Evolutionary conservation across 1,140 invertebrate species (phyloP), one percentile per base, ranked within the genome.

Genomic region (Ruditapes philippinarum): DNA sequence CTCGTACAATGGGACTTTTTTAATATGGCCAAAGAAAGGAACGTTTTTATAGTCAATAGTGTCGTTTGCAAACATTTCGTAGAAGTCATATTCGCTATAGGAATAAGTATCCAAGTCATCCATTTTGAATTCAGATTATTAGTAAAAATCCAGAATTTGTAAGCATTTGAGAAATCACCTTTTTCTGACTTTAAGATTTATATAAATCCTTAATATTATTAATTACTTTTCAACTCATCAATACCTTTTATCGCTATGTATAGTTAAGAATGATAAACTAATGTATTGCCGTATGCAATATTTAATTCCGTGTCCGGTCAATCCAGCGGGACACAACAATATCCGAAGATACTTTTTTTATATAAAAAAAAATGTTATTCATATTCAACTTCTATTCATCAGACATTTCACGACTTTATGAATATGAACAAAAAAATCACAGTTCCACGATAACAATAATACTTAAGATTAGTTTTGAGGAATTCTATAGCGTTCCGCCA

Each of bases 1-100:
- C 73, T 93, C 90, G 89, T 90, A 94, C 12, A 82, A 22, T 1
- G 91, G 89, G 12, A 89, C 57, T n/a, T 28, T 65, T 11, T 70
- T 54, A 17, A 79, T 79, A 2, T 81, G 51, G 3, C 68, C 83
- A 4, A 73, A 70, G 86, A 89, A 91, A 0, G 82, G 79, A 60
- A 81, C 36, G 62, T 42, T 81, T 19, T 25, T 57, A 40, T 81
- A 80, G 40, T 91, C 90, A 38, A 68, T 14, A 2, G 60, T 45
- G 17, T 57, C 80, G 36, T 74, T 74, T n/a, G 9, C 42, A n/a
- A 49, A 74, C 1, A 70, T 31, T 7, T 2, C 33, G 17, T 22
- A 28, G 4, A 70, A 31, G 28, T 38, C 33, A 22, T 70, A 70
- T 14, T 40, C 33, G 17, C 22, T 38, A n/a, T 70, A 31, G 7